These are phyloP conservation scores for Thalassarche chlororhynchos DNA, from an alignment of 2,113 vertebrate species.

Conservation along the genomic window DNA sequence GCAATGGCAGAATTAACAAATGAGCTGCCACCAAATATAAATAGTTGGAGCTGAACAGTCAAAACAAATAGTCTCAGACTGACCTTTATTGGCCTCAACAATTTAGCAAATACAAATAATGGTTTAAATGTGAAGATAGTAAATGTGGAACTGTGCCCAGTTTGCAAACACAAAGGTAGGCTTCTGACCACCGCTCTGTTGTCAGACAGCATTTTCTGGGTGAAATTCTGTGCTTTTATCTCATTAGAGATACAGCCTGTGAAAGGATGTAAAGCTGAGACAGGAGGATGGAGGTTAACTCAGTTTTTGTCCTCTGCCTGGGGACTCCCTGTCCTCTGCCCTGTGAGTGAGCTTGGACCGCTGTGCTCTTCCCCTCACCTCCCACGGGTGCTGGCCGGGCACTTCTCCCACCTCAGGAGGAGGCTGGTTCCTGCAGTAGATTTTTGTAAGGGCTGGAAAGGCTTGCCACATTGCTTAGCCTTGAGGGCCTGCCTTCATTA, in stretches of 20 bases:
- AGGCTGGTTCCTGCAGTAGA: not conserved
- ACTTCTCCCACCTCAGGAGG: not conserved
- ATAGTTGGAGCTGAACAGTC: not conserved
- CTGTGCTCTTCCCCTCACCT: not conserved
- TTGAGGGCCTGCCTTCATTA: not conserved
- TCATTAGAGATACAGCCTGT: not conserved
- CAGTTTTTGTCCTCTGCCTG: not conserved
- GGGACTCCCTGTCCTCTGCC: not conserved
- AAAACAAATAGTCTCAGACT: not conserved
- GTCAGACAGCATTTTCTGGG: not conserved
- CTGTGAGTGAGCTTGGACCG: not conserved
- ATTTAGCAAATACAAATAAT: not conserved
- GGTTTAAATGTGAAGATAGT: not conserved
- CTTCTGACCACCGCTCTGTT: not conserved
- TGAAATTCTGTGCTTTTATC: not conserved
- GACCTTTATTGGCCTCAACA: not conserved
- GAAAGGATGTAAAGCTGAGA: not conserved
- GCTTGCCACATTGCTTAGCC: not conserved
- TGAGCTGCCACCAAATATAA: not conserved
- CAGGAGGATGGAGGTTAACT: not conserved
- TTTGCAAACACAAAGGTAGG: not conserved
- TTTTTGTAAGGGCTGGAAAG: not conserved
- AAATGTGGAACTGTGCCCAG: not conserved
- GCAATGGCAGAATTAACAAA: not conserved
- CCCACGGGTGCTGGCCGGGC: fast-evolving